Evolutionary conservation across 2,888 invertebrate species (phyloP).

Genomic region (Tenthredo mesomela): DNA sequence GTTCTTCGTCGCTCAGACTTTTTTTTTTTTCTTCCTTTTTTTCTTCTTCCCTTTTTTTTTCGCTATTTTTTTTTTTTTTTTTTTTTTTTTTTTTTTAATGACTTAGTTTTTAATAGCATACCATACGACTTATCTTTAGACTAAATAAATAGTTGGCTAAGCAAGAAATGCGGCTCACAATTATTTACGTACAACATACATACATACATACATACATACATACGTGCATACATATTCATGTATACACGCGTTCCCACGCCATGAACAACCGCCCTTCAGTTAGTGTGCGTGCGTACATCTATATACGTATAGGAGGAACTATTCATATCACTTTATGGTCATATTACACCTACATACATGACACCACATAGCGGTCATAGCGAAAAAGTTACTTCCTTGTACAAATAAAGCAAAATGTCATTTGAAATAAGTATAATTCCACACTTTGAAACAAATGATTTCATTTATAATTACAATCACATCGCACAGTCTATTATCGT

Average conservation of each 20-base stretch:
- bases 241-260: conserved; percentile 22
- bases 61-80: background rate
- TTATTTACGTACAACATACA: background rate
- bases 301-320: background rate
- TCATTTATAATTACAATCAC: conserved; percentile 18
- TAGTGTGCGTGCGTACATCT: background rate
- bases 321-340: conserved; percentile 30
- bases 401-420: conserved; percentile 31
- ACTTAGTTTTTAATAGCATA: background rate
- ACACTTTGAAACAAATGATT: background rate
- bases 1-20: background rate
- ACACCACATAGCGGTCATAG: background rate
- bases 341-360: conserved; percentile 14
- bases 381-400: conserved; percentile 32
- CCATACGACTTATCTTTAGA: background rate
- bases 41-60: too few relatives aligned
- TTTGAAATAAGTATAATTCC: background rate
- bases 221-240: background rate
- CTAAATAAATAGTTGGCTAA: background rate
- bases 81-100: background rate
- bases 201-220: background rate
- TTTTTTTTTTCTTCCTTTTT: background rate
- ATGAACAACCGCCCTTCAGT: background rate
- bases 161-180: background rate
- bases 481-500: background rate